Base-by-base conservation (phyloP, 2,797 vertebrate species). In the Sardinella longiceps region DNA sequence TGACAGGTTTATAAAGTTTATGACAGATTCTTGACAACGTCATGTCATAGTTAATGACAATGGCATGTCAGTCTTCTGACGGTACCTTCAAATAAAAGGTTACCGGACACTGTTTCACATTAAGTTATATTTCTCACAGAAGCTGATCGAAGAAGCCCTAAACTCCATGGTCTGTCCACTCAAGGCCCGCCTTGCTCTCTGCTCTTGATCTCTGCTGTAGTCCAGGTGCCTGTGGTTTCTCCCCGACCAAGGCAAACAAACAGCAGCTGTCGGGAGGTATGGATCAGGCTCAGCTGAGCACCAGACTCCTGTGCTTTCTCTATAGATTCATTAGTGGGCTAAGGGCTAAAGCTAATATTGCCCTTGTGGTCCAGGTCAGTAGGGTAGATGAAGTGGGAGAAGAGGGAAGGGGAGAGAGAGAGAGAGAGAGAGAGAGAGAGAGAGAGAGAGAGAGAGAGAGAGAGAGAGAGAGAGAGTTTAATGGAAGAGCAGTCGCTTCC, bases 201-300 rank as follows among this genome's bases (percentile, higher is more conserved):
- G 70, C 70, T 23, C 70, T 77, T 77, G 70, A 77, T 77, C 70
- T 77, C 70, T 77, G 70, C 33, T 77, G 70, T 43, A 39, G 33
- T 77, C 70, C 37, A 77, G 70, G 70, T 43, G 70, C 70, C 70
- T 74, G 66, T 5, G 15, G 66, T 39, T 74, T 37, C 66, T 74
- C 33, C 20, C 70, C n/a, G 37, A 20, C 70, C 70, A 77, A 43
- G 70, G 37, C 37, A 77, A 77, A 77, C 70, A 77, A 77, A 77
- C 70, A 77, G 70, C 70, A 77, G 70, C 70, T 77, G 70, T 43
- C 20, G 37, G 37, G 33, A 43, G 37, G 11, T 77, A 39, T 39
- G 70, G 33, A 33, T 5, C 70, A 77, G 70, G 70, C 25, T 39
- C 6, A 43, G 33, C 37, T 14, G 18, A 77, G 70, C 33, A 23